phyloP scores from a whole-genome alignment of 2,888 invertebrate genomes.

The Parasteatoda lunata region DNA sequence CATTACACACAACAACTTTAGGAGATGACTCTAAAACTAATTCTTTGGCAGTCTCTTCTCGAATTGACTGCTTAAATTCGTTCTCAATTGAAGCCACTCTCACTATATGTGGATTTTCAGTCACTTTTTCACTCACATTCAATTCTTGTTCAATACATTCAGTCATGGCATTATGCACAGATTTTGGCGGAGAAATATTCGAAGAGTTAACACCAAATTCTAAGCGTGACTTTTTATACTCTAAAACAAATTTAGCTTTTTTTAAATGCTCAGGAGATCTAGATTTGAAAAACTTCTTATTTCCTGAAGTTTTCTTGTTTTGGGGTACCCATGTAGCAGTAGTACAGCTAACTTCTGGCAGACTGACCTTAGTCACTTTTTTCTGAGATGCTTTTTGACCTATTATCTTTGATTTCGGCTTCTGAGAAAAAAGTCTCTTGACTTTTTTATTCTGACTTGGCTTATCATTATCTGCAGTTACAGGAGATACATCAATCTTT shows the following conservation, averaged over 20 bases:
- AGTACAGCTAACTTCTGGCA: conserved; percentile 11
- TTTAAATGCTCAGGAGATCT: conserved; percentile 37
- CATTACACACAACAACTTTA: too few relatives aligned
- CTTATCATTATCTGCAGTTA: background rate
- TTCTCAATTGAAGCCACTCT: too few relatives aligned
- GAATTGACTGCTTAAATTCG: too few relatives aligned
- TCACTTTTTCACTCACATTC: background rate
- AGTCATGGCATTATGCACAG: too few relatives aligned
- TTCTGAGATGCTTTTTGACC: background rate
- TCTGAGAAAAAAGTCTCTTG: background rate
- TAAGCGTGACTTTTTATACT: conserved; percentile 11
- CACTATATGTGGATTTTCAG: background rate
- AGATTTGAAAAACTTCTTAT: conserved; percentile 48
- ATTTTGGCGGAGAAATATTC: too few relatives aligned
- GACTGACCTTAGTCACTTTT: conserved; percentile 6
- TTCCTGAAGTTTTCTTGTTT: background rate
- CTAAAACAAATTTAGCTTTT: conserved; percentile 27
- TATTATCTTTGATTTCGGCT: background rate
- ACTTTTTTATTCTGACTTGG: conserved; percentile 2
- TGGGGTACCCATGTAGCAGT: conserved; percentile 10
- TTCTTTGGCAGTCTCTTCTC: too few relatives aligned
- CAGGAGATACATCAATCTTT: background rate
- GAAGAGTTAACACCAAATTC: conserved; percentile 1
- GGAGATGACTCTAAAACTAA: too few relatives aligned
- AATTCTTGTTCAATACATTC: too few relatives aligned